These are phyloP conservation scores for Microhierax caerulescens DNA, from an alignment of 2,797 vertebrate genomes.

Conservation along the genomic window DNA sequence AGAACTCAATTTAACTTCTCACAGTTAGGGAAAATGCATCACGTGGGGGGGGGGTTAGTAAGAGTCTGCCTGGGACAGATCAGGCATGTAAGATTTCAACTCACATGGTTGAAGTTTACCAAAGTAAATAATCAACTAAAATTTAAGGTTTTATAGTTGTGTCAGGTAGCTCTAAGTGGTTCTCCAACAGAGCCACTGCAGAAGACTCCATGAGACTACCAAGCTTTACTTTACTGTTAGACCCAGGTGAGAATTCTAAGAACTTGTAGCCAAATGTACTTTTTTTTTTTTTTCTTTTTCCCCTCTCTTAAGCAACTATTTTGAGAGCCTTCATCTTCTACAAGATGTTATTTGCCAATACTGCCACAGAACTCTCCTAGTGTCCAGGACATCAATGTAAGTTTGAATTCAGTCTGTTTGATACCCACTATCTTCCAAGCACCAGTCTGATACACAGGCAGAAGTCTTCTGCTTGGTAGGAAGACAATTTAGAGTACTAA, in stretches of 20 bases:
- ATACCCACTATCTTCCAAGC: background rate
- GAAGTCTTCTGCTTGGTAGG: background rate
- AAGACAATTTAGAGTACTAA: background rate
- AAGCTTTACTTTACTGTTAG: background rate
- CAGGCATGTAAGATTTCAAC: background rate
- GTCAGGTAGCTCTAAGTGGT: background rate
- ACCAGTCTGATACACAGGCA: background rate
- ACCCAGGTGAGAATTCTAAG: background rate
- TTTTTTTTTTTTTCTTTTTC: background rate
- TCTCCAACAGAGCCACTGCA: background rate
- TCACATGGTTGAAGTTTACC: background rate
- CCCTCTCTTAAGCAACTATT: background rate
- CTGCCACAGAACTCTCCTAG: background rate
- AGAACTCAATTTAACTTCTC: background rate
- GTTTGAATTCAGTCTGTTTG: background rate
- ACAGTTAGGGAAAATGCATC: background rate
- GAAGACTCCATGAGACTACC: background rate
- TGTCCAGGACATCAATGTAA: background rate
- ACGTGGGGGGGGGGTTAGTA: fast-evolving
- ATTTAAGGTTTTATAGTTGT: background rate
- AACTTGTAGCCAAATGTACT: background rate
- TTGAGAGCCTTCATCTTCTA: background rate
- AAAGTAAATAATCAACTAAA: background rate
- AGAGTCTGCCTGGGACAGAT: background rate
- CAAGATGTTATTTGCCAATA: background rate